phyloP scores from a whole-genome alignment of 2,888 invertebrate species.

The Epistrophe eligans region DNA sequence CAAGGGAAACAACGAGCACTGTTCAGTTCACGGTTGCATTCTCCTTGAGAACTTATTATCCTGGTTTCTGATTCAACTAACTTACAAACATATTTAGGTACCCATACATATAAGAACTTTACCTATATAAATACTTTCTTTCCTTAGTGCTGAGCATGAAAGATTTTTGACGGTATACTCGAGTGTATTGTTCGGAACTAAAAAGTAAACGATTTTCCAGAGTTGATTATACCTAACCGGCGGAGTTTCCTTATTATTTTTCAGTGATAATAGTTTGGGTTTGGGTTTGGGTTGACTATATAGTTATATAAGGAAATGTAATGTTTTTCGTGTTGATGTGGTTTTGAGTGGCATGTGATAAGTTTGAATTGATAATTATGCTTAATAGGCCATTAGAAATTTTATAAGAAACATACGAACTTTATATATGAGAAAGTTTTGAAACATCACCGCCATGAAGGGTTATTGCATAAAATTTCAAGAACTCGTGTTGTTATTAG shows the following conservation, averaged over 20 bases:
- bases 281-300: constrained; percentile 29
- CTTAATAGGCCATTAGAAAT: constrained; percentile 19
- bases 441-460: background rate
- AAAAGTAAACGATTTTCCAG: constrained; percentile 42
- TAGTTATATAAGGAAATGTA: constrained; percentile 9
- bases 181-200: constrained; percentile 44
- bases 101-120: constrained; percentile 42
- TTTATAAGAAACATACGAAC: constrained; percentile 17
- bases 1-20: constrained; percentile 56
- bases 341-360: constrained; percentile 42
- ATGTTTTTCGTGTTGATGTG: constrained; percentile 17
- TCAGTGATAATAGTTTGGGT: constrained; percentile 2
- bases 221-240: constrained; percentile 41
- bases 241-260: constrained; percentile 48
- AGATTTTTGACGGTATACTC: constrained; percentile 44
- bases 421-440: constrained; percentile 28
- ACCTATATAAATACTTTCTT: background rate
- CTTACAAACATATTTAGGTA: constrained; percentile 55
- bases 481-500: background rate
- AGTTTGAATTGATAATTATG: constrained; percentile 39
- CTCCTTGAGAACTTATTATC: constrained; percentile 66
- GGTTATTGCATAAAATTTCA: background rate
- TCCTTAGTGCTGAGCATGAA: constrained; percentile 8
- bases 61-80: constrained; percentile 66
- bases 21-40: constrained; percentile 26